Evolutionary conservation across 2,797 vertebrate genomes (phyloP).

Genomic region (Rallus crepitans): DNA sequence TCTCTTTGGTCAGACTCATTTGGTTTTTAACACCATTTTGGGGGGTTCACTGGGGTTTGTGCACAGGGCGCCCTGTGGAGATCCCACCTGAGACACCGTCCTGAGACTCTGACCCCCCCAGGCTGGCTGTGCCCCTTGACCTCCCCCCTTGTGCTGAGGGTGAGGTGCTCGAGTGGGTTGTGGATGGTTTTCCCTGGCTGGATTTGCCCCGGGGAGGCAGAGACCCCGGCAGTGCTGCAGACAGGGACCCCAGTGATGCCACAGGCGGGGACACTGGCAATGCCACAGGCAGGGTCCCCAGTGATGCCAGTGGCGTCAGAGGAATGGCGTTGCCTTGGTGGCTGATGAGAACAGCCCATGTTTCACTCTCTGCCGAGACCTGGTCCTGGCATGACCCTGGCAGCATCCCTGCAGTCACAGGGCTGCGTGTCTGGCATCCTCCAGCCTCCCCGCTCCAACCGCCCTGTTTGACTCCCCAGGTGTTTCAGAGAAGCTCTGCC

Average conservation of each 20-base stretch:
- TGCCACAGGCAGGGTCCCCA: neutral
- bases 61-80: neutral
- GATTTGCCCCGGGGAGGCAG: neutral
- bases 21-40: fast-evolving
- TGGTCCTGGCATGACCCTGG: fast-evolving
- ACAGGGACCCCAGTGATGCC: too few species aligned
- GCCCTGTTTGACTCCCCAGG: constrained; percentile 82
- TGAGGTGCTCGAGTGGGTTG: fast-evolving
- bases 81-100: neutral
- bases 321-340: fast-evolving
- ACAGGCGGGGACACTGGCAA: neutral
- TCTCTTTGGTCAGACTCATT: too few species aligned
- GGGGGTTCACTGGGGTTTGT: neutral
- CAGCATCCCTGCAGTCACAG: neutral
- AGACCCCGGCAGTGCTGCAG: too few species aligned
- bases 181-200: neutral
- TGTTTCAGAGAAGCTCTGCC: constrained; percentile 83
- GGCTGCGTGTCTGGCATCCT: fast-evolving
- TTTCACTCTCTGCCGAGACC: neutral
- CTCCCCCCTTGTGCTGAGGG: fast-evolving
- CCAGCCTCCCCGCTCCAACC: neutral
- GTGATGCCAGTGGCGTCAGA: neutral
- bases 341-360: neutral
- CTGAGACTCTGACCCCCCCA: neutral
- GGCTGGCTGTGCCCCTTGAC: neutral